Percentiles rank a stretch among this genome's conserved stretches.
phyloP scores from a whole-genome alignment of 2,797 vertebrate genomes.

The Rhinichthys osculus region DNA sequence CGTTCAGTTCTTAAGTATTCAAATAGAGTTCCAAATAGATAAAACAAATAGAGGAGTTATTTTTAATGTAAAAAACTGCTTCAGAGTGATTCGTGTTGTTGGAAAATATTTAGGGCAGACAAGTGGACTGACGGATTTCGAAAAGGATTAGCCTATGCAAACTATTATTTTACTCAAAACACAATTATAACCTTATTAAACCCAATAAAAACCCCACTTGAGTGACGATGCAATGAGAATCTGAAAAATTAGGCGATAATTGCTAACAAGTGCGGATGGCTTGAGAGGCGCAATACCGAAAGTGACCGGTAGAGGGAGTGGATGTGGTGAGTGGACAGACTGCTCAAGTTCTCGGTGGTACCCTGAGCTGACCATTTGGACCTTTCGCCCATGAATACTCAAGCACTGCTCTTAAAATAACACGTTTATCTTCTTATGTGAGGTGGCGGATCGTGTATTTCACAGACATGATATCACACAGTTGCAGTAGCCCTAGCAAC shows the following conservation, averaged over 20 bases:
- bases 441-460: not conserved
- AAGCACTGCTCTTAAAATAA: not conserved
- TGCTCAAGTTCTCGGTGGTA: constrained; percentile 20
- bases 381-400: not conserved
- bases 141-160: not conserved
- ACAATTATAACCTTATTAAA: not conserved
- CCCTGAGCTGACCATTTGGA: constrained; percentile 17
- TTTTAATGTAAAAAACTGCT: not conserved
- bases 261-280: not conserved
- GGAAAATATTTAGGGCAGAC: not conserved
- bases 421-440: not conserved
- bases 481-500: constrained; percentile 35
- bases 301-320: constrained; percentile 30
- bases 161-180: not conserved
- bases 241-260: not conserved
- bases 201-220: not conserved
- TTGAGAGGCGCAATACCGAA: not conserved
- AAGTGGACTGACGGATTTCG: not conserved
- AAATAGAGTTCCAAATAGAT: not conserved
- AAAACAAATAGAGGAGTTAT: not conserved
- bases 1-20: not conserved
- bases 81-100: not conserved
- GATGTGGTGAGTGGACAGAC: constrained; percentile 22
- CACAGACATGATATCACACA: not conserved
- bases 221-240: constrained; percentile 4